Base-by-base conservation (phyloP, 2,888 invertebrate species). In the Leptogaster cylindrica region DNA sequence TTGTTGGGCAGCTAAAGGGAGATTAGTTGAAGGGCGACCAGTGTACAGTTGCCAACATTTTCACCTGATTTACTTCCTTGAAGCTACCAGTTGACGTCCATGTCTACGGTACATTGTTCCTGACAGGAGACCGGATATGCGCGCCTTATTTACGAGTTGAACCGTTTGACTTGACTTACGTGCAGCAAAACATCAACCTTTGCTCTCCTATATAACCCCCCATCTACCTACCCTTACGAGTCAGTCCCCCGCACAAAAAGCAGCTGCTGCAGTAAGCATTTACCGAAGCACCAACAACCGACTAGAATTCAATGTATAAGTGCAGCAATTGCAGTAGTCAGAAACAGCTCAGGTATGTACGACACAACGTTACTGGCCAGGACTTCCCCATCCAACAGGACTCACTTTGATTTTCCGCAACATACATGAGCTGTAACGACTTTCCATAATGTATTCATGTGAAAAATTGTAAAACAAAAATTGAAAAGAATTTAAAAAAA, bases 61-160 rank as follows among this genome's bases (percentile, higher is more conserved):
- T 50, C 50, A 23, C 50, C 25, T 39, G 41, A 39, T 58, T 58
- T 39, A 58, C 39, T 58, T 25, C 16, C 41, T 8, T 1, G 27
- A 41, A 39, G 39, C 25, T 58, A 41, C 58, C 58, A 58, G 36
- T 58, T 41, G 58, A 58, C 58, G 41, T 39, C 31, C 41, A 58
- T 58, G 58, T 41, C 41, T 58, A 27, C 58, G 58, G 25, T 28
- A 41, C 44, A 41, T 44, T 63, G 63, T 46, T 63, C 46, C n/a
- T 63, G 63, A 63, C 63, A 63, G 36, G 18, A 16, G 44, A 27
- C 63, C 63, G 44, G 63, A 63, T 63, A 63, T 44, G 63, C 28
- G 41, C 44, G 41, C 27, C 41, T 63, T 63, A 63, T 63, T 63
- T 46, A 63, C 63, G 63, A 63, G 27, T 61, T 25, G 36, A 41